Evolutionary conservation across 2,888 invertebrate genomes (phyloP).

Genomic region (Zaprionus obscuricornis): DNA sequence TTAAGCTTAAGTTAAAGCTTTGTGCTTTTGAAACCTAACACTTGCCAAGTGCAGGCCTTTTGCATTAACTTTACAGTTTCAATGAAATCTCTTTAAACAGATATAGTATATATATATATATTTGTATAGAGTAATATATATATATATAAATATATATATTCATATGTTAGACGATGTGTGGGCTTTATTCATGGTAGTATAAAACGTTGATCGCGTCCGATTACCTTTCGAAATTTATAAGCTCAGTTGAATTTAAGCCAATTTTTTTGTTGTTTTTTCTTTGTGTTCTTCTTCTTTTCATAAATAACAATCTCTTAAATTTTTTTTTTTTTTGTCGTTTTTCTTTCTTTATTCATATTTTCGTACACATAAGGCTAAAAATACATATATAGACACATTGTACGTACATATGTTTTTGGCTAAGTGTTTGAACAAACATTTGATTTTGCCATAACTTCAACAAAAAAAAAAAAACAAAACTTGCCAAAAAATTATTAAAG

Average conservation of each 20-base stretch:
- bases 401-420: conserved; percentile 30
- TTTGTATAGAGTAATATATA: no score
- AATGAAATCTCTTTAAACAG: conserved; percentile 31
- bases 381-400: conserved; percentile 47
- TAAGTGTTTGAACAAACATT: conserved; percentile 8
- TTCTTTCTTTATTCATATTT: conserved; percentile 16
- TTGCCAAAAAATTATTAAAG: no score
- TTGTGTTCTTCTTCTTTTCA: conserved; percentile 13
- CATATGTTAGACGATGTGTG: no score
- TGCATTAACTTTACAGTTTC: conserved; percentile 30
- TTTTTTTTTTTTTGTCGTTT: neutral
- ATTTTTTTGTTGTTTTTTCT: conserved; percentile 13
- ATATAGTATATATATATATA: no score
- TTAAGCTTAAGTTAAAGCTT: conserved; percentile 39
- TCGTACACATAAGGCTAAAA: conserved; percentile 40
- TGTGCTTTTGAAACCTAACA: conserved; percentile 69
- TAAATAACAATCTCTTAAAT: conserved; percentile 12
- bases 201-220: no score
- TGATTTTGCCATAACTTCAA: conserved; percentile 21
- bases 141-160: no score
- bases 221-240: no score
- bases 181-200: no score
- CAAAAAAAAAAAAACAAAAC: no score
- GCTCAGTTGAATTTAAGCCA: no score
- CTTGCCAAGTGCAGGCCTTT: conserved; percentile 59